Conservation (phyloP, 2,797 vertebrate genomes). For the Neosalanx taihuensis region DNA sequence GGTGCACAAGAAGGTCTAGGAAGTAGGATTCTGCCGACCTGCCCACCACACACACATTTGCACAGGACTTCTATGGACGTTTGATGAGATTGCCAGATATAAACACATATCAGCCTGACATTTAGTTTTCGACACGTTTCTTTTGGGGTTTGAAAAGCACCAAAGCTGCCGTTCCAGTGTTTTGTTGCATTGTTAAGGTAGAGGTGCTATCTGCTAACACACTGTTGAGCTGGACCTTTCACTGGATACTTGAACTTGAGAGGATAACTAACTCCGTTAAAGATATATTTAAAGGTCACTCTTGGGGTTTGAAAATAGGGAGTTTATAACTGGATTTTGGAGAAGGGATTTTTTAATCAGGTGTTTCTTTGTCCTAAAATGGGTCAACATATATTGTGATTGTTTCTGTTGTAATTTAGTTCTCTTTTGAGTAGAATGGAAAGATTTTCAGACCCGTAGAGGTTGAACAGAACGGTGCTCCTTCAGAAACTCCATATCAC, state of each 20-base stretch:
- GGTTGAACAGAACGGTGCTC: no score
- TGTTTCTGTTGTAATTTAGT: no score
- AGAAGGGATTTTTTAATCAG: slow-evolving; percentile 30
- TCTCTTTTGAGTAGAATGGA: no score
- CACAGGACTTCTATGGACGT: slow-evolving; percentile 6
- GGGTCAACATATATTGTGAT: slow-evolving; percentile 11
- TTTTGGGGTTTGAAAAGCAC: no score
- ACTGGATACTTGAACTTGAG: slow-evolving; percentile 54
- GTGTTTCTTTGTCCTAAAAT: slow-evolving; percentile 14
- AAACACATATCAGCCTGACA: no score
- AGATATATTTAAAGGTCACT: slow-evolving; percentile 1
- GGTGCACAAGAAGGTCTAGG: no score
- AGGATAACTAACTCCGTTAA: slow-evolving; percentile 40
- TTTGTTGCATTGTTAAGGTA: slow-evolving; percentile 8
- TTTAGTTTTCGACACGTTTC: no score
- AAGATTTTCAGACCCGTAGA: no score
- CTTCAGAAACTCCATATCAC: no score
- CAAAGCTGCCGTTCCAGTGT: no score
- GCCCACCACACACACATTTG: not conserved
- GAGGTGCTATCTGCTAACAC: slow-evolving; percentile 7
- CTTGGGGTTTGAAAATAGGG: slow-evolving; percentile 7
- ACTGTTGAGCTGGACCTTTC: slow-evolving; percentile 23
- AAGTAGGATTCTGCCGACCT: no score
- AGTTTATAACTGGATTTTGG: slow-evolving; percentile 21
- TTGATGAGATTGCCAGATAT: no score